These are phyloP conservation scores for Centroberyx gerrardi DNA, from an alignment of 2,797 vertebrate genomes.

Conservation along the genomic window DNA sequence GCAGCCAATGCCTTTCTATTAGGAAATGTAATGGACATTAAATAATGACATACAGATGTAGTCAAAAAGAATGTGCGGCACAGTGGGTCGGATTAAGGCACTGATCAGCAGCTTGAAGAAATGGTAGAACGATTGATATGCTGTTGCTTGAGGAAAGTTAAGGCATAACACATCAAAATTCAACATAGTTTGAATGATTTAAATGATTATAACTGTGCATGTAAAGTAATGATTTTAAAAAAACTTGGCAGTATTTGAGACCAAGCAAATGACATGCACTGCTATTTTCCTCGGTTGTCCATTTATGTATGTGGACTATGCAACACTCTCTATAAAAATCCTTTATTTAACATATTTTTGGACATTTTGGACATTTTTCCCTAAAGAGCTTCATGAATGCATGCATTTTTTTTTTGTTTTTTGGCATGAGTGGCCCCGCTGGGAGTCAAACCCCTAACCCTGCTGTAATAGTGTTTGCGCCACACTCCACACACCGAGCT, in stretches of 20 bases:
- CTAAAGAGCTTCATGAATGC: constrained; percentile 41
- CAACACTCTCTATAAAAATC: constrained; percentile 6
- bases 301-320: constrained; percentile 29
- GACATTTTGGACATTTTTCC: constrained; percentile 16
- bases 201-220: constrained; percentile 9
- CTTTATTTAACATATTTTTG: constrained; percentile 43
- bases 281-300: constrained; percentile 33
- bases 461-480: constrained; percentile 19
- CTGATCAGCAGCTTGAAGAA: constrained; percentile 47
- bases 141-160: constrained; percentile 30
- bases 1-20: constrained; percentile 57
- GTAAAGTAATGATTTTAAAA: constrained; percentile 11
- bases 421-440: constrained; percentile 47
- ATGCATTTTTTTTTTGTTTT: constrained; percentile 34
- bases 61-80: constrained; percentile 34
- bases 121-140: constrained; percentile 34
- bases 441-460: constrained; percentile 44
- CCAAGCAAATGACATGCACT: constrained; percentile 14
- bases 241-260: constrained; percentile 12
- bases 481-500: constrained; percentile 48
- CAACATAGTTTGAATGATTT: constrained; percentile 21
- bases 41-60: constrained; percentile 75
- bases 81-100: constrained; percentile 47
- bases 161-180: not conserved
- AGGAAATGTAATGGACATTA: constrained; percentile 71